These are phyloP conservation scores for Sternotherus odoratus DNA, from an alignment of 2,797 vertebrate genomes.

Conservation along the genomic window DNA sequence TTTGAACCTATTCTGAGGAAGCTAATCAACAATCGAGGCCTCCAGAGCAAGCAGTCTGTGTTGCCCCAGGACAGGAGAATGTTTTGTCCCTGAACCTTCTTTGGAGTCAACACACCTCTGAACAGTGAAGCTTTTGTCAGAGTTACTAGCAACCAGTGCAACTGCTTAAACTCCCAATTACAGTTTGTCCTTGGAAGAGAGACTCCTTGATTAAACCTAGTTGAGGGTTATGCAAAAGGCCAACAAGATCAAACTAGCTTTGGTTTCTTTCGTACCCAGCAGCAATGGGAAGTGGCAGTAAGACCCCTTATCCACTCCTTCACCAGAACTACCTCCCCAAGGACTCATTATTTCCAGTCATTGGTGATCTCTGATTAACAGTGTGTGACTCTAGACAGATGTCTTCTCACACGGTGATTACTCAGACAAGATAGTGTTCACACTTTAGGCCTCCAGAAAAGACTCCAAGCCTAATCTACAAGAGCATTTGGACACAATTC, in stretches of 20 bases:
- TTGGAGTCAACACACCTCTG: neutral
- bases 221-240: neutral
- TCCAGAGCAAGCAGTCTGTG: neutral
- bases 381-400: neutral
- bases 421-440: no score
- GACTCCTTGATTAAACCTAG: neutral
- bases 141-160: neutral
- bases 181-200: neutral
- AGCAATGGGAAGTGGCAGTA: neutral
- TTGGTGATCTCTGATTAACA: neutral
- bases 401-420: no score
- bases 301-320: neutral
- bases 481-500: neutral
- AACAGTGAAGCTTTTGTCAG: neutral
- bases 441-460: neutral
- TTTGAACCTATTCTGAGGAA: neutral
- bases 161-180: neutral
- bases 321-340: neutral
- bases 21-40: neutral
- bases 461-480: neutral
- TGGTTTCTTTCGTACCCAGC: neutral
- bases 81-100: neutral
- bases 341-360: neutral
- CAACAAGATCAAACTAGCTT: neutral
- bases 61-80: neutral